A percentile compares a stretch with the other conserved stretches of the same genome.
Conservation (phyloP, 2,888 invertebrate species). For the Adelphocoris suturalis region DNA sequence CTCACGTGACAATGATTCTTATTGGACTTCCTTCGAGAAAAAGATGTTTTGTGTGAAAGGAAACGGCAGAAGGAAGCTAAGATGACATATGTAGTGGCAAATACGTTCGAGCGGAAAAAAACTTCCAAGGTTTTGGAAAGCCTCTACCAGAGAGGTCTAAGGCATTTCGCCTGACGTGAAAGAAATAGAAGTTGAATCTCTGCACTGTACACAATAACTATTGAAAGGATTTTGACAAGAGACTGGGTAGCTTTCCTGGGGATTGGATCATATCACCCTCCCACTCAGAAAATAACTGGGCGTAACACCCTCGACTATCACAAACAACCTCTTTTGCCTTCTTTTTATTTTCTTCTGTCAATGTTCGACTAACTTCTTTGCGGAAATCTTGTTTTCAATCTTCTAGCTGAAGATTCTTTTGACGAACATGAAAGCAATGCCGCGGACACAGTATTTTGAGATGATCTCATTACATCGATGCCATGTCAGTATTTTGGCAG, state of each 20-base stretch:
- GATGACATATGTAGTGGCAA: conserved; percentile 56
- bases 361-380: conserved; percentile 19
- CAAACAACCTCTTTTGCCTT: conserved; percentile 36
- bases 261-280: conserved; percentile 43
- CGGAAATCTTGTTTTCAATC: conserved; percentile 19
- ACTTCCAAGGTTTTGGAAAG: not conserved
- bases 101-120: conserved; percentile 40
- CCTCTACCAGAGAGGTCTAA: conserved; percentile 25
- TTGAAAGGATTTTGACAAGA: conserved; percentile 54
- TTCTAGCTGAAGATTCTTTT: too few relatives aligned
- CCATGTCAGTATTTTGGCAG: too few relatives aligned
- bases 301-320: conserved; percentile 26
- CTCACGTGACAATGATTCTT: conserved; percentile 24
- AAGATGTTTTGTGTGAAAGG: conserved; percentile 34
- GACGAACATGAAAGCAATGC: too few relatives aligned
- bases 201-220: conserved; percentile 49
- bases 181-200: conserved; percentile 40
- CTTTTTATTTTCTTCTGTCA: conserved; percentile 31
- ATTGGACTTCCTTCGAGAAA: not conserved
- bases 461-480: too few relatives aligned
- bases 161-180: not conserved
- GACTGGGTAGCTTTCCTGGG: conserved; percentile 21
- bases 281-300: conserved; percentile 32
- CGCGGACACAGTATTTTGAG: too few relatives aligned
- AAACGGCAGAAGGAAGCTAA: conserved; percentile 47